These are phyloP conservation scores for Orussus abietinus DNA, from an alignment of 1,140 invertebrate genomes.

Conservation along the genomic window DNA sequence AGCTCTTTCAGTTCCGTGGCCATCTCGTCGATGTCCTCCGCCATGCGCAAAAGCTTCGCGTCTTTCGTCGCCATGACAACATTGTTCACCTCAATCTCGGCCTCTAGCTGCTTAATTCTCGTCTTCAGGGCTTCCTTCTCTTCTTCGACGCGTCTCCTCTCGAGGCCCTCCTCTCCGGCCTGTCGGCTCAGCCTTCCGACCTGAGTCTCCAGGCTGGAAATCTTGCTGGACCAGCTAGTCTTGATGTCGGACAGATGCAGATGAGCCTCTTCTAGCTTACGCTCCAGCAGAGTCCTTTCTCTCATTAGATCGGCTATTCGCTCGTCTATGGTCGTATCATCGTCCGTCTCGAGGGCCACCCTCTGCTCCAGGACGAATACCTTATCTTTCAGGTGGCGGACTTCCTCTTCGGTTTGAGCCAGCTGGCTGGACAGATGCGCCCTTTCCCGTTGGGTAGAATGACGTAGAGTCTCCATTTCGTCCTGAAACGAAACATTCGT, in stretches of 20 bases:
- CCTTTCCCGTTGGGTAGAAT: slow-evolving; percentile 61
- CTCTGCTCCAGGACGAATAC: slow-evolving; percentile 63
- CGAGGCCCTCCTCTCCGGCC: slow-evolving; percentile 75
- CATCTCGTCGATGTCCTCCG: slow-evolving; percentile 63
- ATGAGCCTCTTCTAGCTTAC: slow-evolving; percentile 77
- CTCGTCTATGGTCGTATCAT: slow-evolving; percentile 61
- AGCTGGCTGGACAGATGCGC: slow-evolving; percentile 57
- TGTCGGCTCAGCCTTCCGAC: slow-evolving; percentile 73
- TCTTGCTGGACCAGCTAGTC: slow-evolving; percentile 84
- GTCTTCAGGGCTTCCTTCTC: slow-evolving; percentile 65
- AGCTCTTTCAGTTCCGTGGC: slow-evolving; percentile 60
- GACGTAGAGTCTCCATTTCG: slow-evolving; percentile 64
- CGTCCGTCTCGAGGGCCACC: slow-evolving; percentile 49
- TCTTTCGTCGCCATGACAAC: slow-evolving; percentile 68
- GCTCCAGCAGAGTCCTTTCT: slow-evolving; percentile 67
- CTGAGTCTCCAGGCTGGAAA: slow-evolving; percentile 80
- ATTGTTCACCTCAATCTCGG: slow-evolving; percentile 66
- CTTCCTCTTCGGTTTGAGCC: slow-evolving; percentile 61
- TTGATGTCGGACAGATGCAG: slow-evolving; percentile 83
- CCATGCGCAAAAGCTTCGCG: slow-evolving; percentile 63
- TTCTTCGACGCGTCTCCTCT: slow-evolving; percentile 68
- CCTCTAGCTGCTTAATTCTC: slow-evolving; percentile 62
- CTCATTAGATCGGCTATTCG: slow-evolving; percentile 49
- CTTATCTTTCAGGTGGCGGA: slow-evolving; percentile 62
- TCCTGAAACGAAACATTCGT: slow-evolving; percentile 60